phyloP scores from a whole-genome alignment of 2,888 invertebrate species.

The Dendrolimus pini region DNA sequence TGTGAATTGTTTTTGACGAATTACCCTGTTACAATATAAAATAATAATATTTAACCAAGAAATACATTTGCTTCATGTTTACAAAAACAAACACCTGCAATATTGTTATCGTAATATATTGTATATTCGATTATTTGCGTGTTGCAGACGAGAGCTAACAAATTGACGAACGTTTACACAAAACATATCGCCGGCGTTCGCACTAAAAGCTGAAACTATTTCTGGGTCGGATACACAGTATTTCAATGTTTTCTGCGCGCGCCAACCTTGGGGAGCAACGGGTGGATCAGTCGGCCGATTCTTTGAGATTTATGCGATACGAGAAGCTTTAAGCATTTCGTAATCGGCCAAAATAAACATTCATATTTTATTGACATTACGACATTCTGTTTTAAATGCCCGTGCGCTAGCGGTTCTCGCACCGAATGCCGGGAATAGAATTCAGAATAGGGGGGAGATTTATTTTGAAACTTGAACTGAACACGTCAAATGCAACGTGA shows the following conservation, averaged over 20 bases:
- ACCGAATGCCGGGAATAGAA: slow-evolving; percentile 52
- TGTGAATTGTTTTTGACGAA: too few species aligned
- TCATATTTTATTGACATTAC: slow-evolving; percentile 72
- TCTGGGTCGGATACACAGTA: slow-evolving; percentile 53
- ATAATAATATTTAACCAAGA: too few species aligned
- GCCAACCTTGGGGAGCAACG: slow-evolving; percentile 53
- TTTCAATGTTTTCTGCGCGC: slow-evolving; percentile 43
- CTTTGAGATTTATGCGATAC: slow-evolving; percentile 59
- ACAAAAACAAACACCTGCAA: slow-evolving; percentile 22
- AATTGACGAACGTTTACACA: slow-evolving; percentile 34
- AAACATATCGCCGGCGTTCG: slow-evolving; percentile 29
- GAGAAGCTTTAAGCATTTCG: slow-evolving; percentile 55
- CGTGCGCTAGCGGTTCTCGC: slow-evolving; percentile 35
- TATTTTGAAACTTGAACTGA: slow-evolving; percentile 53
- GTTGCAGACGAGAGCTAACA: slow-evolving; percentile 25
- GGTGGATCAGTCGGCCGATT: slow-evolving; percentile 50
- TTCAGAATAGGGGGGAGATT: slow-evolving; percentile 50
- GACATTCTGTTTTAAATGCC: slow-evolving; percentile 57
- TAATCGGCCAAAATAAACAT: slow-evolving; percentile 71
- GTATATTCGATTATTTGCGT: slow-evolving; percentile 27
- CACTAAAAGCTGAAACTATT: slow-evolving; percentile 40
- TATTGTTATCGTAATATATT: slow-evolving; percentile 20
- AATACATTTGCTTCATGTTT: slow-evolving; percentile 9
- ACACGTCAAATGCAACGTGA: slow-evolving; percentile 36
- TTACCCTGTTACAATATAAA: too few species aligned